Conservation (phyloP, 2,113 vertebrate species). For the Xiphophorus hellerii region DNA sequence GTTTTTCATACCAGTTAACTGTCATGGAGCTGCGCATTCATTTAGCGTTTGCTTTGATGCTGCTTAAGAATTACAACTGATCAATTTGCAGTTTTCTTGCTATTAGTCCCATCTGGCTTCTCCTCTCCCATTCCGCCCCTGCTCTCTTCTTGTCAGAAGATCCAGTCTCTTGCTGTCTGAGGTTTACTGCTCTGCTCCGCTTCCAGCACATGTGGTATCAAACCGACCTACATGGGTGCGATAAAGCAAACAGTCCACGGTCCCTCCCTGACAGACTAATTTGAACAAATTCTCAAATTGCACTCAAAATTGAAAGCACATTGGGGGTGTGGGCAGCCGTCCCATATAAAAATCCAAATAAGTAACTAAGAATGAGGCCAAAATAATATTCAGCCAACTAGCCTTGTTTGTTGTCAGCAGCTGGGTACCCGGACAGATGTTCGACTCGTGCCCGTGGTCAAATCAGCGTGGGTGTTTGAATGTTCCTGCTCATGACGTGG, state of each 20-base stretch:
- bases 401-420: constrained; percentile 68
- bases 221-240: constrained; percentile 78
- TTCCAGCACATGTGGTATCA: constrained; percentile 80
- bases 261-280: constrained; percentile 82
- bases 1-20: constrained; percentile 20
- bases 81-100: constrained; percentile 16
- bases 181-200: constrained; percentile 56
- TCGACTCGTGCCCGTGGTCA: constrained; percentile 51
- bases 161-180: constrained; percentile 57
- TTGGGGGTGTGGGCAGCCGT: constrained; percentile 78
- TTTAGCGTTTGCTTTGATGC: constrained; percentile 9
- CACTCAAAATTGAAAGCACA: constrained; percentile 86
- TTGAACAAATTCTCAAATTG: constrained; percentile 88
- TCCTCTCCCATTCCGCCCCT: background rate
- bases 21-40: constrained; percentile 7
- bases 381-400: constrained; percentile 73
- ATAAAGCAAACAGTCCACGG: constrained; percentile 80
- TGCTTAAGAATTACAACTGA: constrained; percentile 8
- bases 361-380: constrained; percentile 76
- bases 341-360: constrained; percentile 80
- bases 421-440: constrained; percentile 67
- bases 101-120: constrained; percentile 1
- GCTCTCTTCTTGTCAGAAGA: constrained; percentile 41
- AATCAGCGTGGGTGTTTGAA: constrained; percentile 39
- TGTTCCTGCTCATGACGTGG: constrained; percentile 48